Base-by-base conservation (phyloP, 1,140 invertebrate species). In the Meloidogyne exigua region DNA sequence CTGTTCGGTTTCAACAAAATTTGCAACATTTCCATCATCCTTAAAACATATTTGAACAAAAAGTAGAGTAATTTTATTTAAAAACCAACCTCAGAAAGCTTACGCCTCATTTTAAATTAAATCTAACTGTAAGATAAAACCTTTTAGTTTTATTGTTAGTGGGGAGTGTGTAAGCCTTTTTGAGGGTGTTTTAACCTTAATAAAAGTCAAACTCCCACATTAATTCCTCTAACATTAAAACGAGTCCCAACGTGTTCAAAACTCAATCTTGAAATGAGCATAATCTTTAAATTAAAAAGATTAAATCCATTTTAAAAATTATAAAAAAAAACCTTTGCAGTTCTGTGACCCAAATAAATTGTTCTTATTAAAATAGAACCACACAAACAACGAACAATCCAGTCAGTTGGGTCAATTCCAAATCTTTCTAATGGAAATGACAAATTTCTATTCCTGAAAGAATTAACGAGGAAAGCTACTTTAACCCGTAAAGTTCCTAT, bases 1-100 rank as follows among this genome's bases (percentile, higher is more conserved):
- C 90, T 99, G 97, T 89, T 99, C 97, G 0, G 96, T 99, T 91
- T 99, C 97, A 12, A 98, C 95, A 91, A 99, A 99, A 90, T 99
- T 99, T 2, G 97, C 97, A 44, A 99, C 96, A 90, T 97, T 93
- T 0, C 97, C 97, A 88, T 97, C 94, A 90, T 99, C 96, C 89
- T 73, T n/a, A 64, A 62, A 23, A 23, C 10, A 4, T 11, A 9
- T 21, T 4, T 5, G 21, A 68, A 21, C 10, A 2, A n/a, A 26
- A 32, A 21, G 1, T 32, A 26, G n/a, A 12, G 39, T 70, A 42
- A n/a, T n/a, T n/a, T n/a, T n/a, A 32, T 32, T 32, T 3, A 32
- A 32, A 32, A 32, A 32, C 2, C 7, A 32, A 32, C 7, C 28
- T 32, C n/a, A n/a, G n/a, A n/a, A n/a, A n/a, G n/a, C n/a, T n/a